Base-by-base conservation (phyloP, 2,113 vertebrate species). In the Egretta garzetta region DNA sequence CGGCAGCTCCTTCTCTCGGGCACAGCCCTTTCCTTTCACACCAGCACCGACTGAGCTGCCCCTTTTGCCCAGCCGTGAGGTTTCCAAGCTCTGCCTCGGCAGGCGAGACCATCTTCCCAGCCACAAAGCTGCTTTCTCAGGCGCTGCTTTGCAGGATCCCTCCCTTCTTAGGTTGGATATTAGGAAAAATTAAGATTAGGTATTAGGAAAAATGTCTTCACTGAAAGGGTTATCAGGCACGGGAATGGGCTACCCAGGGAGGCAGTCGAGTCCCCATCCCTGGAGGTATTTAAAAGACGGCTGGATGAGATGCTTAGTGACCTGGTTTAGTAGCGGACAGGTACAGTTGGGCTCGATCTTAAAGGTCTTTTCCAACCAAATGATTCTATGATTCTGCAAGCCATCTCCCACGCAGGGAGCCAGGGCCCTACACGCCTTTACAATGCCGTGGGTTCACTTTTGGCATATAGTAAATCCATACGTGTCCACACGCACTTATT, bases 401-500 rank as follows among this genome's bases (percentile, higher is more conserved):
- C 39, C 33, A 7, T 14, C 59, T 45, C 63, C 52, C 55, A 32
- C 16, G 1, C 71, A 7, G 27, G 14, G 63, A 45, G 24, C 81
- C 37, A 14, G 49, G 32, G 32, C 50, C 7, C 23, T 22, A 8
- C 23, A 8, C 17, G 24, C 13, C 63, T 72, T 74, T 49, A 23
- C 52, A 32, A 1, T 3, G 4, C 63, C 3, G 5, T 6, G 37
- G 67, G 35, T 39, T 55, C 35, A 0, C 72, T 88, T 70, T n/a
- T 24, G 56, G 67, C 80, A 4, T 5, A 0, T 22, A 71, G 62
- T 28, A 60, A 83, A 64, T 9, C 35, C 64, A 4, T 16, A 55
- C 5, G 0, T 37, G 55, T 4, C 2, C 41, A 2, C 71, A 14
- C 0, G 0, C 20, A 16, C n/a, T 70, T 27, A 47, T 18, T 27